phyloP scores from a whole-genome alignment of 2,888 invertebrate species.

The Ischnura elegans region DNA sequence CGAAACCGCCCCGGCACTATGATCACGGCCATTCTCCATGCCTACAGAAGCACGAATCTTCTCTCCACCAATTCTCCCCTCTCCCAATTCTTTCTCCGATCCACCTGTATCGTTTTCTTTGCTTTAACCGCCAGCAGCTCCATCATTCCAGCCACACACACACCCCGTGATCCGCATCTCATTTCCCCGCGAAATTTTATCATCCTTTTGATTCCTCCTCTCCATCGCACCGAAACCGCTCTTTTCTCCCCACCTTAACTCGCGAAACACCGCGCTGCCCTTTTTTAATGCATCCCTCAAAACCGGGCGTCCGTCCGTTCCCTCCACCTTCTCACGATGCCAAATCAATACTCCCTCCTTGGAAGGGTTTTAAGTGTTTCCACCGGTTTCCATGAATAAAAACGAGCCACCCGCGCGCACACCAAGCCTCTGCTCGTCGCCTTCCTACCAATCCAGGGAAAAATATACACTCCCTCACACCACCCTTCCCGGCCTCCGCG shows the following conservation, averaged over 20 bases:
- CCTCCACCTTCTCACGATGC: neutral
- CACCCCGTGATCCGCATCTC: neutral
- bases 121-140: neutral
- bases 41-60: neutral
- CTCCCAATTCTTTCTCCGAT: too few relatives aligned
- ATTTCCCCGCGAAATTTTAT: neutral
- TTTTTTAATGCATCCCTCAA: neutral
- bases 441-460: too few relatives aligned
- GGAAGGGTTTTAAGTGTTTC: neutral
- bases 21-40: neutral
- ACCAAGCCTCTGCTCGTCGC: neutral
- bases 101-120: neutral
- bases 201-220: neutral
- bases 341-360: slow-evolving; percentile 15
- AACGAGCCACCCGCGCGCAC: neutral
- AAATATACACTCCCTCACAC: too few relatives aligned
- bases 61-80: neutral
- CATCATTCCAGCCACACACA: neutral
- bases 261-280: neutral
- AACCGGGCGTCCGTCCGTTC: neutral
- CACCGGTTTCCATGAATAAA: neutral
- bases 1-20: neutral
- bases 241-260: neutral
- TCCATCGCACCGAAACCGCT: neutral
- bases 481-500: too few relatives aligned